Conservation (phyloP, 2,888 invertebrate species). For the Chymomyza procnemis region DNA sequence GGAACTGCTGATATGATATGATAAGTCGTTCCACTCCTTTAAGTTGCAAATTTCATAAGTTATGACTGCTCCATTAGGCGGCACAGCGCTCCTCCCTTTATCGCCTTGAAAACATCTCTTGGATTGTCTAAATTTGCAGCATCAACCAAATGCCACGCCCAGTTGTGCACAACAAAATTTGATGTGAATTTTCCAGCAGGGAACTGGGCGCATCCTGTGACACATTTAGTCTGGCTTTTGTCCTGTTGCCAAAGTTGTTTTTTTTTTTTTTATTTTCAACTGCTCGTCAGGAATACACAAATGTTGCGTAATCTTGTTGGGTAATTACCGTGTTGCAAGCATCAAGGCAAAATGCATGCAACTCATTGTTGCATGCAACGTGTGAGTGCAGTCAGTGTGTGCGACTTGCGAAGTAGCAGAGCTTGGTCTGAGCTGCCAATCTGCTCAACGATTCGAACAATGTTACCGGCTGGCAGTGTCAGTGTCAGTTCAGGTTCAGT, state of each 20-base stretch:
- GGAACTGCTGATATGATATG: too few relatives aligned
- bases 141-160: not conserved
- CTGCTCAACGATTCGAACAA: not conserved
- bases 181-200: not conserved
- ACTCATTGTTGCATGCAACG: not conserved
- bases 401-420: not conserved
- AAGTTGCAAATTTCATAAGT: too few relatives aligned
- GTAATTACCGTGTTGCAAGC: constrained; percentile 44
- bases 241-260: not conserved
- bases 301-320: constrained; percentile 54
- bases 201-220: not conserved
- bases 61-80: too few relatives aligned
- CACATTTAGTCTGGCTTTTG: not conserved
- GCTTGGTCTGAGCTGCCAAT: not conserved
- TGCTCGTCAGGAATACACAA: constrained; percentile 16
- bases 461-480: not conserved
- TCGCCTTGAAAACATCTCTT: too few relatives aligned
- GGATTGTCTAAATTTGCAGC: too few relatives aligned
- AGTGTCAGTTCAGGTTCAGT: not conserved
- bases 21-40: too few relatives aligned
- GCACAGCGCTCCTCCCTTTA: too few relatives aligned
- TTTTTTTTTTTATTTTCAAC: too few relatives aligned
- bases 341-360: not conserved
- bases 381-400: not conserved
- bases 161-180: not conserved